These are phyloP conservation scores for Sterrhoptilus dennistouni DNA, from an alignment of 2,113 vertebrate species.

Conservation along the genomic window DNA sequence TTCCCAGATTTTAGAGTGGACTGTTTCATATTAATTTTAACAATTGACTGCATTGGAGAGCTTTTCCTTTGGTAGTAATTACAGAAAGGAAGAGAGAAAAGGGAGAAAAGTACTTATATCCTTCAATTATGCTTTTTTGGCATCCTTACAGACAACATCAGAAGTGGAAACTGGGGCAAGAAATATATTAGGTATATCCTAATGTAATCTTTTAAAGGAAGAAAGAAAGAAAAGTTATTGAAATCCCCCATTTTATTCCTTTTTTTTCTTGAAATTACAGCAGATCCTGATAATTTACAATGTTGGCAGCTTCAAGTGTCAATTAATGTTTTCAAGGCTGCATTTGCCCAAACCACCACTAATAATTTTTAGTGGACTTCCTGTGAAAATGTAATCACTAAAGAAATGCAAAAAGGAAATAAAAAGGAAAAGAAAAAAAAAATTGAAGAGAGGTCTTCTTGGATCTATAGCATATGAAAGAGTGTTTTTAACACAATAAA, in stretches of 20 bases:
- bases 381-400: not conserved
- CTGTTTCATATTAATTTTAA: not conserved
- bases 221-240: not conserved
- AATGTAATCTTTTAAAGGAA: not conserved
- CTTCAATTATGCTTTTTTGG: not conserved
- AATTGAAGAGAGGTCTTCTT: not conserved
- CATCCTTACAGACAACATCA: not conserved
- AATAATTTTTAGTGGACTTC: constrained; percentile 1
- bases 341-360: not conserved
- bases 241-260: not conserved
- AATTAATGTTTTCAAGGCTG: not conserved
- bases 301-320: not conserved
- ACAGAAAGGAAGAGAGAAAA: not conserved
- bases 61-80: not conserved
- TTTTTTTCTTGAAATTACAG: not conserved
- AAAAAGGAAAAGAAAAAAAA: not conserved
- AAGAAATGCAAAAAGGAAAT: not conserved
- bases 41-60: not conserved
- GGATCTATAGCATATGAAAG: not conserved
- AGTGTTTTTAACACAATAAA: not conserved
- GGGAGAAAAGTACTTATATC: not conserved
- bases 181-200: not conserved
- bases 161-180: not conserved
- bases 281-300: not conserved
- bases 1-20: not conserved